phyloP scores from a whole-genome alignment of 2,113 vertebrate genomes.

The Epinephelus fuscoguttatus region DNA sequence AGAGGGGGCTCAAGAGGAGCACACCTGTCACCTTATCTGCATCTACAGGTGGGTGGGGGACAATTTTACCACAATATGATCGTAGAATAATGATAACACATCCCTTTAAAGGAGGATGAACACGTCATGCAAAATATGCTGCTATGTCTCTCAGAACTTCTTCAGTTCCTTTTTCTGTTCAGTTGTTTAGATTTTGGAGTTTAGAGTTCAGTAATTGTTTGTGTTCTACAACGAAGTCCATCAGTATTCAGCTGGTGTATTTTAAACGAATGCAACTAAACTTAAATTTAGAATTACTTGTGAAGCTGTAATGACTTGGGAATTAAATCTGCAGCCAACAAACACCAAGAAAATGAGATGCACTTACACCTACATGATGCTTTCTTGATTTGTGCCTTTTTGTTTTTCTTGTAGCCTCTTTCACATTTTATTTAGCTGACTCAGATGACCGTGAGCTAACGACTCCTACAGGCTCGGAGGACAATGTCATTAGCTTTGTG shows the following conservation, averaged over 20 bases:
- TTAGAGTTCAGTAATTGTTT: background rate
- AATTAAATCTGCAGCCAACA: background rate
- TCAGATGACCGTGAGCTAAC: conserved; percentile 73
- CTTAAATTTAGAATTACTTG: background rate
- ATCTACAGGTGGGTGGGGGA: conserved; percentile 88
- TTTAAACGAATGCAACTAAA: background rate
- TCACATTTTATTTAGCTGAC: conserved; percentile 81
- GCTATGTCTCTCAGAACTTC: background rate
- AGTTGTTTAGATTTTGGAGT: too few species aligned
- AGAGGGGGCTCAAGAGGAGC: conserved; percentile 92
- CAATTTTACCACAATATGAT: background rate
- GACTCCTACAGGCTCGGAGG: conserved; percentile 63
- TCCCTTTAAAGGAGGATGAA: background rate
- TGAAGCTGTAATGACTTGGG: background rate
- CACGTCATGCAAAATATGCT: background rate
- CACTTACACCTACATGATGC: conserved; percentile 2
- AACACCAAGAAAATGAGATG: conserved; percentile 5
- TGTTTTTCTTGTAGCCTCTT: conserved; percentile 79
- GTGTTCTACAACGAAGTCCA: background rate
- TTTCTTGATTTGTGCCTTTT: conserved; percentile 66
- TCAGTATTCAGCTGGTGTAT: background rate
- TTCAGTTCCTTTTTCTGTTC: background rate
- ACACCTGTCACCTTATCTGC: conserved; percentile 78
- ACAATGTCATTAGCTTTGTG: conserved; percentile 80
- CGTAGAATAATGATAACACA: background rate